A percentile compares a stretch with the other conserved stretches of the same genome.
phyloP scores from a whole-genome alignment of 2,888 invertebrate species.

The Cataglyphis cursor region DNA sequence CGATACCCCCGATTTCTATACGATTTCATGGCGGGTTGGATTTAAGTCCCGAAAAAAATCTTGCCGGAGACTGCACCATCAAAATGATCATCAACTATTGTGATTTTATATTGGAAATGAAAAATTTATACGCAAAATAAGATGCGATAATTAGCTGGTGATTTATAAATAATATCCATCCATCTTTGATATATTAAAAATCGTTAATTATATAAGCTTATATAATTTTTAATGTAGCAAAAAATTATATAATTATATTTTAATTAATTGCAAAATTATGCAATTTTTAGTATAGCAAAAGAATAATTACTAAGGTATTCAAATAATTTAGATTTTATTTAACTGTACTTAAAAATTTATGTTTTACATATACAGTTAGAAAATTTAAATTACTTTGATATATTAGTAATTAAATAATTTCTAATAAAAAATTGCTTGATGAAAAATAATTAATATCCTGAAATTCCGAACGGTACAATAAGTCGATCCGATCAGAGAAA shows the following conservation, averaged over 20 bases:
- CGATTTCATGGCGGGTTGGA: conserved; percentile 59
- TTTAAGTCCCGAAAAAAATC: conserved; percentile 35
- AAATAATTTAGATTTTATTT: background rate
- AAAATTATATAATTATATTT: background rate
- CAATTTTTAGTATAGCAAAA: background rate
- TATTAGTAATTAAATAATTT: conserved; percentile 14
- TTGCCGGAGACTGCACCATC: conserved; percentile 3
- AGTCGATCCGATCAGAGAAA: conserved; percentile 20
- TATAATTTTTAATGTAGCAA: background rate
- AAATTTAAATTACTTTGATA: background rate
- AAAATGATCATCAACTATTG: conserved; percentile 20
- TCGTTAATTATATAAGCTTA: background rate
- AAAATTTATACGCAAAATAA: conserved; percentile 17
- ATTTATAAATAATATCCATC: conserved; percentile 7
- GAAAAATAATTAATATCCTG: conserved; percentile 5
- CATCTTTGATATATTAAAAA: background rate
- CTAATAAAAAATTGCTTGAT: background rate
- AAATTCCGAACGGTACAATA: conserved; percentile 23
- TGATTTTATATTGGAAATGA: background rate
- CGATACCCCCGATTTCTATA: conserved; percentile 68
- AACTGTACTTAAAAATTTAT: background rate
- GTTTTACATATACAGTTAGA: background rate
- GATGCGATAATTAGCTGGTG: background rate
- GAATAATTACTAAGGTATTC: background rate
- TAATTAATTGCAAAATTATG: background rate